Base-by-base conservation (phyloP, 2,113 vertebrate genomes). In the Hippoglossus stenolepis region DNA sequence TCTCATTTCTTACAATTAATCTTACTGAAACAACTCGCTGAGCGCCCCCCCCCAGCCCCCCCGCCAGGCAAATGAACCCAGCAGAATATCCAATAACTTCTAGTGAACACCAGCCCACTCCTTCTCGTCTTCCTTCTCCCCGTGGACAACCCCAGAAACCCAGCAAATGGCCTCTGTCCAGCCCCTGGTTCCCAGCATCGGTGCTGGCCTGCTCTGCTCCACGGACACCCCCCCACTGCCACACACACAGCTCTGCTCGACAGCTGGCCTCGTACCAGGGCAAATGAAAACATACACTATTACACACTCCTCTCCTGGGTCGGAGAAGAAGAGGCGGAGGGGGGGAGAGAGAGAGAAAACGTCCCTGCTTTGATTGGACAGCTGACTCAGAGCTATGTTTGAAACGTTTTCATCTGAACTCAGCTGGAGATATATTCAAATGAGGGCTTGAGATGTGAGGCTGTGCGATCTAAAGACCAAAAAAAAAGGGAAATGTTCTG, bases 261-360 rank as follows among this genome's bases (percentile, higher is more conserved):
- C 93, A 94, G 94, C 93, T 94, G 93, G 92, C 91, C 90, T 86
- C 73, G 61, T 81, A 91, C 88, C 88, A 90, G 82, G 87, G 89
- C 83, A 90, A 93, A 93, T 88, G 89, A 94, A 92, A 93, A 94
- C 92, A 91, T 86, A 85, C 87, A 83, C 84, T 83, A 82, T 82
- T 87, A 89, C 87, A 86, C 77, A 80, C 82, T 86, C 65, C 68
- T 86, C 79, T 89, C 79, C 73, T 73, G 83, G 79, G 84, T 79
- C 35, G 31, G 49, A 10, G 54, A 35, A 49, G 45, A 11, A 13
- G 35, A 40, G 60, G 20, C 1, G 5, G 20, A 3, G 28, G 8
- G 61, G 49, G 15, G 56, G 54, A 5, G 43, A 31, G 54, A 54
- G 43, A 21, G 12, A 62, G 66, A 31, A 31, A 31, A 31, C 31